Percentiles rank a stretch among this genome's conserved stretches.
phyloP scores from a whole-genome alignment of 1,140 invertebrate genomes.

The Macrobrachium rosenbergii region DNA sequence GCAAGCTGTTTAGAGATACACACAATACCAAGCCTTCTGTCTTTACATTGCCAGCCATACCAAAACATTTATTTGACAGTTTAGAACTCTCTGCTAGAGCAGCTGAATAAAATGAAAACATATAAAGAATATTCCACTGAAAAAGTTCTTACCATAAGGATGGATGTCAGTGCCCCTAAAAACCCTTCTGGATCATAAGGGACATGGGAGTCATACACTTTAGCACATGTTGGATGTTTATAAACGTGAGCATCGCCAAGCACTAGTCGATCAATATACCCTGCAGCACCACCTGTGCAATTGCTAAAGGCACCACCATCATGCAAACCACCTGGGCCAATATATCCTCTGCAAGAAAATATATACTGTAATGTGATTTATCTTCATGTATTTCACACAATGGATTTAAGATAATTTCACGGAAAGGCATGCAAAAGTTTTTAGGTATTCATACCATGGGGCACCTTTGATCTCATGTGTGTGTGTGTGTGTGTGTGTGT shows the following conservation, averaged over 20 bases:
- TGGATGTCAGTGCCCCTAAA: slow-evolving; percentile 77
- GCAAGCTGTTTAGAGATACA: too few relatives aligned
- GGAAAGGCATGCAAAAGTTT: too few relatives aligned
- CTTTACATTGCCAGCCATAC: too few relatives aligned
- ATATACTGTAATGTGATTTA: neutral
- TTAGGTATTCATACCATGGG: too few relatives aligned
- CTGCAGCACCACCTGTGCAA: slow-evolving; percentile 90
- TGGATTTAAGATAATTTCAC: neutral
- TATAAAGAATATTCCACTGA: neutral
- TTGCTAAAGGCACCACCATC: slow-evolving; percentile 76
- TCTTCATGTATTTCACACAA: neutral
- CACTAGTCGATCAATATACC: slow-evolving; percentile 84
- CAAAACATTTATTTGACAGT: too few relatives aligned
- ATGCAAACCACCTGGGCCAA: slow-evolving; percentile 88
- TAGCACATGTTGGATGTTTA: slow-evolving; percentile 75
- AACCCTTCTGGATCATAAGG: slow-evolving; percentile 87
- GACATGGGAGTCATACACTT: slow-evolving; percentile 76
- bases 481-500: too few relatives aligned
- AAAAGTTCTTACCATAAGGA: slow-evolving; percentile 75
- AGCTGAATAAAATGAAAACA: neutral
- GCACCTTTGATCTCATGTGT: too few relatives aligned
- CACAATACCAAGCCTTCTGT: too few relatives aligned
- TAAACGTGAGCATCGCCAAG: slow-evolving; percentile 80
- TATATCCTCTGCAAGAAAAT: slow-evolving; percentile 78
- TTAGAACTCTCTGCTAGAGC: too few relatives aligned